Conservation (phyloP, 2,888 invertebrate species). For the Tricholauxania praeusta region DNA sequence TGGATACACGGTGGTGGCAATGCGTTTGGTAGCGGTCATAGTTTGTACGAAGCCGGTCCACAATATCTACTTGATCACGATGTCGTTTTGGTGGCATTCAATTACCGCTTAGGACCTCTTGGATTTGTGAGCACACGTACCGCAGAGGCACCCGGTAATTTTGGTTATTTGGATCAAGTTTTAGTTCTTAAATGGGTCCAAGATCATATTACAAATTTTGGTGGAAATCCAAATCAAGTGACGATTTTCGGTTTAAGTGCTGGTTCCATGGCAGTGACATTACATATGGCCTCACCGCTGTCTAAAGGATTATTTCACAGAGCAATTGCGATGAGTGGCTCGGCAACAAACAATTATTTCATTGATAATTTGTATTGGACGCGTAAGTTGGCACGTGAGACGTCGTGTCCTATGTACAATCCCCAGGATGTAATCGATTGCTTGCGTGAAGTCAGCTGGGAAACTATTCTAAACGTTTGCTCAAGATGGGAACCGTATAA, state of each 20-base stretch:
- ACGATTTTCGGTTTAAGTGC: conserved; percentile 74
- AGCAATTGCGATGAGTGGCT: conserved; percentile 76
- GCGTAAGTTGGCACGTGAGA: conserved; percentile 71
- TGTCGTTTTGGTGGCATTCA: conserved; percentile 61
- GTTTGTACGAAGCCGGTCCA: conserved; percentile 56
- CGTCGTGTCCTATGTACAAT: conserved; percentile 72
- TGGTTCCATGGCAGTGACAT: conserved; percentile 68
- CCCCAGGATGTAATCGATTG: conserved; percentile 72
- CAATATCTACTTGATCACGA: conserved; percentile 60
- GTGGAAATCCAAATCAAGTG: conserved; percentile 74
- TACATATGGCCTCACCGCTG: conserved; percentile 74
- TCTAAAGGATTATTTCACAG: conserved; percentile 76
- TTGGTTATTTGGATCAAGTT: conserved; percentile 77
- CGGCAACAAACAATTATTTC: conserved; percentile 70
- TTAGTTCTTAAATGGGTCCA: conserved; percentile 75
- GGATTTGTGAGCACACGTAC: conserved; percentile 75
- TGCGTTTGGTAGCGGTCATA: conserved; percentile 57
- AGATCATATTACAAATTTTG: conserved; percentile 74
- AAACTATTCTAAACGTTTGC: conserved; percentile 52
- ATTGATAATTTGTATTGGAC: conserved; percentile 70
- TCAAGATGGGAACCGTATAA: conserved; percentile 54
- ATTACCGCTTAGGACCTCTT: conserved; percentile 62
- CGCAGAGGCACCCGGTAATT: conserved; percentile 74
- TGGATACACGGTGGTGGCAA: conserved; percentile 63
- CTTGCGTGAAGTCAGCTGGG: conserved; percentile 61